Conservation (phyloP, 2,113 vertebrate genomes). For the Gulo gulo region DNA sequence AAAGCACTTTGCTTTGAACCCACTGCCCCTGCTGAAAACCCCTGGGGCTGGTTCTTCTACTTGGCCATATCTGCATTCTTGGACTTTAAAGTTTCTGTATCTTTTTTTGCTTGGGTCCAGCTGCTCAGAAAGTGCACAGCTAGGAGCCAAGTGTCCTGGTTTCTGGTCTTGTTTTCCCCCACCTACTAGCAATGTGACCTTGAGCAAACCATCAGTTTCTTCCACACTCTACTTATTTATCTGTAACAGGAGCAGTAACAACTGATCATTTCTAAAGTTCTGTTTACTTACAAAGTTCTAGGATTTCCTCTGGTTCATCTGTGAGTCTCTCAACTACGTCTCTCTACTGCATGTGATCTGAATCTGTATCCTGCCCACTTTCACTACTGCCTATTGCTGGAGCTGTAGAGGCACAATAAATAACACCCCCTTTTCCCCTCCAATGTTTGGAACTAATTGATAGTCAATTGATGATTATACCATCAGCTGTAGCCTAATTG, state of each 20-base stretch:
- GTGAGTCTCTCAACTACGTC: neutral
- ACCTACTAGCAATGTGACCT: neutral
- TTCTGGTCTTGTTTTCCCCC: neutral
- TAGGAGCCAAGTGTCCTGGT: neutral
- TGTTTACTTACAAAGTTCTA: neutral
- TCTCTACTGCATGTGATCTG: neutral
- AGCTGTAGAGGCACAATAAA: neutral
- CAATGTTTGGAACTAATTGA: neutral
- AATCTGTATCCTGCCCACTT: neutral
- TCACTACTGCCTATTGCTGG: neutral
- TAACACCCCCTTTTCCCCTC: neutral
- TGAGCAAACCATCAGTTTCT: neutral
- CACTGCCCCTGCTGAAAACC: neutral
- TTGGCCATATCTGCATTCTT: neutral
- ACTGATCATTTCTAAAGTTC: slow-evolving; percentile 2
- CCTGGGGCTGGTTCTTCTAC: neutral
- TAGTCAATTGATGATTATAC: neutral
- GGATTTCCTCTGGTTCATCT: slow-evolving; percentile 14
- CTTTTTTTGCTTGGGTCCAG: neutral
- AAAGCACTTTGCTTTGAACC: neutral
- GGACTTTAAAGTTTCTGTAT: neutral
- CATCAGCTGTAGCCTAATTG: neutral
- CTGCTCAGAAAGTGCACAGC: neutral
- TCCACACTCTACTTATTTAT: neutral
- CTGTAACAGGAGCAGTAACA: neutral